Conservation (phyloP, 2,888 invertebrate genomes). For the Geotrupes spiniger region DNA sequence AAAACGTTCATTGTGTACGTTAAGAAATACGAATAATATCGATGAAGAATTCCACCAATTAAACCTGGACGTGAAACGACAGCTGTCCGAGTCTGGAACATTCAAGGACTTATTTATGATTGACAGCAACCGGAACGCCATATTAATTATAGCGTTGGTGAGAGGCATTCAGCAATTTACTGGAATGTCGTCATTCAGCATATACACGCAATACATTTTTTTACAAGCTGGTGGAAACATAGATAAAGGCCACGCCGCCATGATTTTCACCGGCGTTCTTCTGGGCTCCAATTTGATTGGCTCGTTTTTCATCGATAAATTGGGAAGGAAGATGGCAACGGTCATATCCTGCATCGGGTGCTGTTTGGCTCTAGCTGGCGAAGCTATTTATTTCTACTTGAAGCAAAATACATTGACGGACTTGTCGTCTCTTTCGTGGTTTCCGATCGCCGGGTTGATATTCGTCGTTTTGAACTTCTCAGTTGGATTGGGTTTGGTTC, state of each 20-base stretch:
- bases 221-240: constrained; percentile 39
- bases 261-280: constrained; percentile 34
- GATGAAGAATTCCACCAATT: constrained; percentile 34
- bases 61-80: constrained; percentile 35
- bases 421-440: constrained; percentile 25
- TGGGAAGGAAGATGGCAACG: constrained; percentile 36
- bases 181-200: constrained; percentile 36
- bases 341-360: constrained; percentile 35
- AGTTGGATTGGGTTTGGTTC: constrained; percentile 31
- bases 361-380: constrained; percentile 29
- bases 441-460: constrained; percentile 29
- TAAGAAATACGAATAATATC: constrained; percentile 35
- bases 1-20: constrained; percentile 29
- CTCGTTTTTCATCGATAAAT: constrained; percentile 34
- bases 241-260: constrained; percentile 36
- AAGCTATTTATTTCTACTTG: constrained; percentile 37
- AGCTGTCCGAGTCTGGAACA: constrained; percentile 37
- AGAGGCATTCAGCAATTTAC: constrained; percentile 39
- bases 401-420: constrained; percentile 24
- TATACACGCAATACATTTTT: constrained; percentile 41
- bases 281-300: constrained; percentile 23
- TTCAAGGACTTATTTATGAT: constrained; percentile 37
- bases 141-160: constrained; percentile 31
- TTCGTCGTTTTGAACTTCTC: constrained; percentile 31
- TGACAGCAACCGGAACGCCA: constrained; percentile 37